Base-by-base conservation (phyloP, 2,888 invertebrate species). In the Alitta virens region DNA sequence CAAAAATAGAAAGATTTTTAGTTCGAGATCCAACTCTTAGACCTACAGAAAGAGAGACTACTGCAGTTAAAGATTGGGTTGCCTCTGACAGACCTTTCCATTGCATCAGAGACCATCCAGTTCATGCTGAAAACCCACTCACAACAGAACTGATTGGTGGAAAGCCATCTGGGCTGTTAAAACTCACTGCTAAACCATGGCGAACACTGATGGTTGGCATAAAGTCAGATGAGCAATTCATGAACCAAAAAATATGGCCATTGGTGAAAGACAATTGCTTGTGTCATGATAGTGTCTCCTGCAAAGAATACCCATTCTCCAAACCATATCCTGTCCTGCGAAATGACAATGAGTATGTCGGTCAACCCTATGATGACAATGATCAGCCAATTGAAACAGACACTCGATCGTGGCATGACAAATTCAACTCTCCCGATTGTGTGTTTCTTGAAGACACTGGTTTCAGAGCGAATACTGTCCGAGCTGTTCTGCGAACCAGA, bases 261-360 rank as follows among this genome's bases (percentile, higher is more conserved):
- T 53, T 38, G 26, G 55, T 66, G 21, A 53, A 59, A 25, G 43
- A 40, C 26, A n/a, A 57, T n/a, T 57, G 56, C 18, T 56, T 63
- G 38, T 70, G 71, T 49, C 71, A 71, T 49, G 71, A 71, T 54
- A 70, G 69, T 52, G 60, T 71, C 1, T 70, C 71, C 7, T 71
- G 71, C 52, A 58, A 27, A 12, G 14, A n/a, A 9, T 71, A 64
- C 63, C 56, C 57, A 1, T 52, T 56, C 14, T 38, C 65, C 16
- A 54, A 56, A 23, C 59, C 68, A 16, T 71, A 68, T 46, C 71
- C 71, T 16, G 61, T 63, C 2, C 56, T 68, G 23, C 53, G 71
- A 2, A 59, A 50, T 18, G 68, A 66, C 2, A 63, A 63, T 25
- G 66, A 63, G 46, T 69, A 64, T 55, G 60, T 71, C 16, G 71